Base-by-base conservation (phyloP, 2,797 vertebrate genomes). In the Carapus acus region DNA sequence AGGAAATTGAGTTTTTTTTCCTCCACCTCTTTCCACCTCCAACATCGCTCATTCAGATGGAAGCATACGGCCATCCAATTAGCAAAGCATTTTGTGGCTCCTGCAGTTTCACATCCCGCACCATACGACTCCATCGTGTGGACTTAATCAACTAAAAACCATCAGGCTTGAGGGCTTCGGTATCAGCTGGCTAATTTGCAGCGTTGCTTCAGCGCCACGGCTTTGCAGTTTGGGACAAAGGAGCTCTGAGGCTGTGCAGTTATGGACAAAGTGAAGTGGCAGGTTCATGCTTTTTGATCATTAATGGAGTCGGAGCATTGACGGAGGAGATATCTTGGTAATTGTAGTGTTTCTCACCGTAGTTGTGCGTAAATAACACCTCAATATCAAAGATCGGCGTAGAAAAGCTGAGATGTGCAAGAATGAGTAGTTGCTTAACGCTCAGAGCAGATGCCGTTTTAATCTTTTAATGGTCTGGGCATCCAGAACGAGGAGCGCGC, bases 381-480 rank as follows among this genome's bases (percentile, higher is more conserved):
- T n/a, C n/a, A n/a, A n/a, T n/a, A n/a, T n/a, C n/a, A n/a, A n/a
- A n/a, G n/a, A n/a, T n/a, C n/a, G n/a, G n/a, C n/a, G n/a, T n/a
- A n/a, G n/a, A n/a, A n/a, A n/a, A n/a, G n/a, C n/a, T n/a, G n/a
- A n/a, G n/a, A n/a, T n/a, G n/a, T n/a, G n/a, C n/a, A n/a, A n/a
- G n/a, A n/a, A n/a, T 44, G 23, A 43, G 31, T 48, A 29, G 31
- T 16, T 6, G 42, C 27, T 11, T 21, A 20, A 13, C 44, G 31
- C 34, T 7, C 47, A 24, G 14, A 58, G 53, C 38, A 43, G 40
- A 38, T 45, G 42, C 20, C 61, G 29, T 65, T 62, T 63, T 69
- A 50, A 69, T 65, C 61, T 64, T 65, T 74, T 72, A 79, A 56
- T 54, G 37, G 43, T 51, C 51, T 49, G 48, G 34, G 44, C 27